Evolutionary conservation across 2,113 vertebrate species (phyloP).

Genomic region (Eclectus roratus): DNA sequence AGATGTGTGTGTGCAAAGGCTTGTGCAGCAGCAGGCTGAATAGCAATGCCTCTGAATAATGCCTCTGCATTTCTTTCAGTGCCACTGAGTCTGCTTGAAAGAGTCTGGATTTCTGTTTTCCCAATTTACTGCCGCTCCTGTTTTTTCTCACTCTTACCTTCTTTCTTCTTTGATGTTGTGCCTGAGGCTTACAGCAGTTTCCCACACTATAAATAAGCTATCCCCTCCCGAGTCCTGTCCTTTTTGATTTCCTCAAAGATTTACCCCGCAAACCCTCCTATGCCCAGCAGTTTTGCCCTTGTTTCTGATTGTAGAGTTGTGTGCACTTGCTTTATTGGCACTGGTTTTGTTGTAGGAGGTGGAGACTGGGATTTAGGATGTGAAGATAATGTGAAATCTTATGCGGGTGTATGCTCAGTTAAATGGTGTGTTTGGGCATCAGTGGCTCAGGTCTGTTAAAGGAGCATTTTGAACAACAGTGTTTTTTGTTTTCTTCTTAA

Average conservation of each 20-base stretch:
- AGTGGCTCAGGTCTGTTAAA: neutral
- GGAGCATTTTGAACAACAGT: neutral
- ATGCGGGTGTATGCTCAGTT: neutral
- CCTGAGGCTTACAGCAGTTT: conserved; percentile 39
- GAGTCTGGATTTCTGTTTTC: conserved; percentile 27
- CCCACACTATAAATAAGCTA: conserved; percentile 36
- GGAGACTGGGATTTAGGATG: neutral
- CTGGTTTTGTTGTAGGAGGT: neutral
- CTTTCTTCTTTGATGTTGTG: conserved; percentile 51
- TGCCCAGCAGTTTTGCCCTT: neutral
- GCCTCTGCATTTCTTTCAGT: neutral
- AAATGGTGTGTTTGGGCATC: neutral
- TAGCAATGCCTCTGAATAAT: neutral
- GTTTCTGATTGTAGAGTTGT: neutral
- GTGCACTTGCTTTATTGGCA: neutral
- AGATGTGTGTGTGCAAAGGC: neutral
- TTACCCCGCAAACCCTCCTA: neutral
- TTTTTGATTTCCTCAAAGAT: neutral
- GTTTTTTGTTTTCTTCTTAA: neutral
- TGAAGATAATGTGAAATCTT: neutral
- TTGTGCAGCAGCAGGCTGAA: conserved; percentile 20
- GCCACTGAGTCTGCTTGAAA: neutral
- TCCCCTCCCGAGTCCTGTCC: neutral
- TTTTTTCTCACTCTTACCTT: conserved; percentile 33
- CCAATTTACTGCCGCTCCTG: conserved; percentile 48